Evolutionary conservation across 2,113 vertebrate species (phyloP).

Genomic region (Canis aureus): DNA sequence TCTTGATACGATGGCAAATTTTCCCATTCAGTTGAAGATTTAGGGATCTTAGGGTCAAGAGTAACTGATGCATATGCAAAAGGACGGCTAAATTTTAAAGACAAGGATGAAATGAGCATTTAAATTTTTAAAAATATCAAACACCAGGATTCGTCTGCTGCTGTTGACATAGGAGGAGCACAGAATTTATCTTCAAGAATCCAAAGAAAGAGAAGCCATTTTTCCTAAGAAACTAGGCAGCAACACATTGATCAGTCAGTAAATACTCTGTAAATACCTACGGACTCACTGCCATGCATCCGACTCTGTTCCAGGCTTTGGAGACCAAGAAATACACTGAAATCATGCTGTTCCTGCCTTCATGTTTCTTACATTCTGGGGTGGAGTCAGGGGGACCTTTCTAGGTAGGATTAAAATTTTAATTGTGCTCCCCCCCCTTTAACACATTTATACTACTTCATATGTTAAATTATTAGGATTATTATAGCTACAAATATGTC

Average conservation of each 20-base stretch:
- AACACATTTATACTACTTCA: neutral
- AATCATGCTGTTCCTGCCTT: neutral
- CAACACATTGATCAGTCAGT: neutral
- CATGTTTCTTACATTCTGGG: neutral
- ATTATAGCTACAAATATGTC: neutral
- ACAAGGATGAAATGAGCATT: neutral
- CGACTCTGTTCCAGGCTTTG: neutral
- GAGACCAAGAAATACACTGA: neutral
- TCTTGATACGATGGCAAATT: neutral
- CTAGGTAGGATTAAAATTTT: neutral
- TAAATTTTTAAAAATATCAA: neutral
- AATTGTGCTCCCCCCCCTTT: neutral
- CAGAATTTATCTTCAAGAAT: neutral
- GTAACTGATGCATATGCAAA: neutral
- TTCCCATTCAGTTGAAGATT: neutral
- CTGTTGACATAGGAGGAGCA: neutral
- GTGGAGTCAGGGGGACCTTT: neutral
- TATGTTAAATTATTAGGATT: neutral
- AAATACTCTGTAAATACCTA: neutral
- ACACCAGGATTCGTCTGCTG: neutral
- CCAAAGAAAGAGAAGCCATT: neutral
- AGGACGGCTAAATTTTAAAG: neutral
- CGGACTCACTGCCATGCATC: neutral
- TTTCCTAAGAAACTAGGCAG: neutral
- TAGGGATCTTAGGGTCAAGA: neutral